Evolutionary conservation across 1,140 invertebrate species (phyloP).

Genomic region (Rhizoglyphus robini): DNA sequence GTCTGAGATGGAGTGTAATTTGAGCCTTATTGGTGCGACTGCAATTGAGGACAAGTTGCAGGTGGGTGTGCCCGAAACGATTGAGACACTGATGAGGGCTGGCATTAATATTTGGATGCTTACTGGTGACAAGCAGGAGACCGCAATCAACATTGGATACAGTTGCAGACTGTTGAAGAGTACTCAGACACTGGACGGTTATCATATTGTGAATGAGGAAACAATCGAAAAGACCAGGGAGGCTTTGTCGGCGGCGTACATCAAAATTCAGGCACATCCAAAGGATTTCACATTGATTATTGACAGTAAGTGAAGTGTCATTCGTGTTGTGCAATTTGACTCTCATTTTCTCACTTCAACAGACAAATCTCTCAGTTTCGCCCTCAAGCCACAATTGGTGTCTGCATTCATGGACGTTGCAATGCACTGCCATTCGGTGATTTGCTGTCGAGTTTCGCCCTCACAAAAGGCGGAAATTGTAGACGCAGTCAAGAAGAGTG

Average conservation of each 20-base stretch:
- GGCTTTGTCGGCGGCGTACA: background rate
- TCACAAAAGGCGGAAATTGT: constrained; percentile 94
- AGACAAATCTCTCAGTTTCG: constrained; percentile 87
- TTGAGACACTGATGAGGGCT: constrained; percentile 70
- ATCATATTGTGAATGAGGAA: constrained; percentile 82
- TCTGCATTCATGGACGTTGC: constrained; percentile 87
- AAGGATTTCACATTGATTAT: constrained; percentile 21
- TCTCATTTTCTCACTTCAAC: constrained; percentile 33
- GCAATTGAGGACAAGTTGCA: constrained; percentile 95
- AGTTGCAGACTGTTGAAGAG: constrained; percentile 74
- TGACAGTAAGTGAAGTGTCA: constrained; percentile 23
- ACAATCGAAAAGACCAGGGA: constrained; percentile 56
- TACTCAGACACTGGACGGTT: constrained; percentile 50
- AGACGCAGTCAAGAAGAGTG: constrained; percentile 69
- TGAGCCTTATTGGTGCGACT: constrained; percentile 72
- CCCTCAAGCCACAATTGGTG: constrained; percentile 74
- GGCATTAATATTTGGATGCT: constrained; percentile 88
- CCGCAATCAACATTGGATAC: constrained; percentile 95
- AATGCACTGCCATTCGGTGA: constrained; percentile 82
- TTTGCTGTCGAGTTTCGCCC: constrained; percentile 94
- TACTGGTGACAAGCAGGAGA: constrained; percentile 98
- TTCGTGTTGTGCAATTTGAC: constrained; percentile 10
- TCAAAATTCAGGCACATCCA: background rate
- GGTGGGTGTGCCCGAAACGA: constrained; percentile 79
- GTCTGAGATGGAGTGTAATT: constrained; percentile 38